These are phyloP conservation scores for Dendrolimus pini DNA, from an alignment of 2,888 invertebrate species.

Conservation along the genomic window DNA sequence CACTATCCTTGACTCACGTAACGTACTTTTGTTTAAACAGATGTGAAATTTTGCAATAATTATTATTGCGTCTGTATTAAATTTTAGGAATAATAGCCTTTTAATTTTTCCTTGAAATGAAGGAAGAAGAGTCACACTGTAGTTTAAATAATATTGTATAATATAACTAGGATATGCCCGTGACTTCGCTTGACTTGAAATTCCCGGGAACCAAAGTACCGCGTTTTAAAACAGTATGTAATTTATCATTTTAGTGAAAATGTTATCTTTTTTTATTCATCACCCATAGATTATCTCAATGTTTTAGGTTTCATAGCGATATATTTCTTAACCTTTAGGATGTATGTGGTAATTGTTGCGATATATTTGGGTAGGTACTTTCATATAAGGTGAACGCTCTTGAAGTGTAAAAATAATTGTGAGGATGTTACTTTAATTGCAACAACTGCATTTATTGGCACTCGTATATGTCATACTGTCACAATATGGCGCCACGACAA, in stretches of 20 bases:
- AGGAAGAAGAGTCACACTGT: no score
- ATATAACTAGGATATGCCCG: no score
- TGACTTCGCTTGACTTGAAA: no score
- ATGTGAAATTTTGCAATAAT: neutral
- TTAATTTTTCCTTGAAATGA: neutral
- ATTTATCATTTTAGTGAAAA: no score
- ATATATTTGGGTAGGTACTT: neutral
- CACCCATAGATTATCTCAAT: no score
- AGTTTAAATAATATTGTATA: no score
- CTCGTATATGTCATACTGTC: neutral
- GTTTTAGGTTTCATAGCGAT: no score
- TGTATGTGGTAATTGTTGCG: no score
- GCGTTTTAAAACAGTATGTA: no score
- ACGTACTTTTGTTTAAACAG: neutral
- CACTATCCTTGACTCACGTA: neutral
- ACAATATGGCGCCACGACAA: neutral
- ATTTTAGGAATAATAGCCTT: neutral
- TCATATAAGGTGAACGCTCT: slow-evolving; percentile 39
- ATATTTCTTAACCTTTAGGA: no score
- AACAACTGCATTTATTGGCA: slow-evolving; percentile 1
- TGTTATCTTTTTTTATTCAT: no score
- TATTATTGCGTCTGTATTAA: neutral
- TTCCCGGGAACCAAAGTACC: no score
- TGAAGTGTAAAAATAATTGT: slow-evolving; percentile 38
- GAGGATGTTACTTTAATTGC: neutral